phyloP scores from a whole-genome alignment of 2,888 invertebrate species.

The Brenthis hecate region DNA sequence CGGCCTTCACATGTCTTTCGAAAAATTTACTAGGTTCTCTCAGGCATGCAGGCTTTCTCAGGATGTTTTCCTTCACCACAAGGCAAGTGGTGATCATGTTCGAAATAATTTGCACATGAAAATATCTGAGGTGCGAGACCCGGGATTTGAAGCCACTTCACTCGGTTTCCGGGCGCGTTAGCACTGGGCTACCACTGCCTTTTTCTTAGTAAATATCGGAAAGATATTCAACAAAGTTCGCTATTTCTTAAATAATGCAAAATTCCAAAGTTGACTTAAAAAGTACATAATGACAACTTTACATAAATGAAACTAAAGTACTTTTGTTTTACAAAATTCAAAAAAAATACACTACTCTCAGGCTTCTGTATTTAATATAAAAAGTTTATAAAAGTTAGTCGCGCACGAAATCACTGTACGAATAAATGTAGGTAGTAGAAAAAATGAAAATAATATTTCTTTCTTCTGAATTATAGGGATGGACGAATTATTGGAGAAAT shows the following conservation, averaged over 20 bases:
- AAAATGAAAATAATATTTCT: constrained; percentile 9
- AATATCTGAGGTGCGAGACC: no score
- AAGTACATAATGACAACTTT: background rate
- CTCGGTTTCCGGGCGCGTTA: no score
- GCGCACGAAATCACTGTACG: constrained; percentile 14
- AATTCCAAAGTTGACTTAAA: background rate
- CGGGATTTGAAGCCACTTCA: no score
- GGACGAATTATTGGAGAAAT: background rate
- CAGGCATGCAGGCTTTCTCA: no score
- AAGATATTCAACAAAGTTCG: no score
- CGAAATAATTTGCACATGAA: no score
- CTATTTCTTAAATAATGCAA: background rate
- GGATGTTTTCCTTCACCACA: no score
- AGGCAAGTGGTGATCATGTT: no score
- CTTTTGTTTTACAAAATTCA: constrained; percentile 2
- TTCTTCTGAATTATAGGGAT: constrained; percentile 8
- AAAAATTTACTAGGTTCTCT: no score
- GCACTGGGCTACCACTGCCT: no score
- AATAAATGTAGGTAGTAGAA: constrained; percentile 2
- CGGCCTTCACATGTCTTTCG: no score
- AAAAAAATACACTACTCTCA: constrained; percentile 5
- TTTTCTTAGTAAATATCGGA: no score
- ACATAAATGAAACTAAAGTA: background rate
- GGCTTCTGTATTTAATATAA: constrained; percentile 14
- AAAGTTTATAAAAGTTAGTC: constrained; percentile 12